Evolutionary conservation across 1,140 invertebrate genomes (phyloP), one percentile per base, ranked within the genome.

Genomic region (Diprion similis): DNA sequence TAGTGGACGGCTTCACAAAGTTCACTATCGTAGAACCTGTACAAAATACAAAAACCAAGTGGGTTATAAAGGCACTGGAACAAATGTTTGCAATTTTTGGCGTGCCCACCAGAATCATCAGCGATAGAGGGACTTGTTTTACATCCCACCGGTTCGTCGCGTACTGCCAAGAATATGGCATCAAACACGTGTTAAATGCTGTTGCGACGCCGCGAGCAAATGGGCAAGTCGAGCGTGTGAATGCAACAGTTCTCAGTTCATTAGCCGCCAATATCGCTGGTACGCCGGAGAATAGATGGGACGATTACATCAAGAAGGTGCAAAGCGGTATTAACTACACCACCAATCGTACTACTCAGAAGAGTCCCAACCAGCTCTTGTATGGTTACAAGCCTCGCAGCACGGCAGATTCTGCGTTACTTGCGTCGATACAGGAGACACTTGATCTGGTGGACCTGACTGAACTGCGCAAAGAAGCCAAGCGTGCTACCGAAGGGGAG

Each of bases 121-220:
- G 48, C 1, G 48, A 51, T 15, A 51, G 48, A 15, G 48, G 48
- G 10, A 78, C 76, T 17, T 72, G 76, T 4, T 86, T 86, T 69
- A 83, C 81, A 0, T 78, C 78, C 1, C 75, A 76, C 8, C 68
- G 69, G 9, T 83, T 86, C 17, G 66, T 71, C 47, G 45, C 73
- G 13, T 80, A 82, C 59, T 78, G 77, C 18, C 37, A 75, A 8
- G 18, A 78, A 11, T 71, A 79, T 10, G 73, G 75, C 0, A 83
- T 88, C 9, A 81, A 78, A 46, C 80, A 84, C 18, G 69, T 82
- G 0, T 18, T 76, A 19, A 85, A 81, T 73, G 83, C 81, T 1
- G 78, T 85, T 1, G 77, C 78, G 1, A 81, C 78, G 1, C 82
- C 82, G 1, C 70, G 81, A 48, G 80, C 78, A 1, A 85, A 86